Conservation (phyloP, 2,797 vertebrate species). For the Arctocebus calabarensis region DNA sequence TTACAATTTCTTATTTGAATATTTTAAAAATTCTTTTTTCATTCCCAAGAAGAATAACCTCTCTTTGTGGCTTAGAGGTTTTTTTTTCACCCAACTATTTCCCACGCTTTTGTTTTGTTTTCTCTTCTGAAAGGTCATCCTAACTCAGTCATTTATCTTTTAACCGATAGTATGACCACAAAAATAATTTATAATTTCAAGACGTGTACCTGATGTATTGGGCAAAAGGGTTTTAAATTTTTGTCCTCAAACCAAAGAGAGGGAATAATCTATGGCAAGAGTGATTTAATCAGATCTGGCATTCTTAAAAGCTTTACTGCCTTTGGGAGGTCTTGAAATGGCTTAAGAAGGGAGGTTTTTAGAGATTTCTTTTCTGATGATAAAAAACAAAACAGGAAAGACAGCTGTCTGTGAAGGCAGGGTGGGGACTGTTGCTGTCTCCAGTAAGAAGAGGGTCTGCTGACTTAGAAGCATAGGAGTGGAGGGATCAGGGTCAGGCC, state of each 20-base stretch:
- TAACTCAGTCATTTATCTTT: neutral
- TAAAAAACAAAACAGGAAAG: constrained; percentile 1
- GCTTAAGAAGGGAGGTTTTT: constrained; percentile 17
- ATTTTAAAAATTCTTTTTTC: neutral
- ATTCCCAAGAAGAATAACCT: neutral
- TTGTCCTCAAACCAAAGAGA: neutral
- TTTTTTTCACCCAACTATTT: neutral
- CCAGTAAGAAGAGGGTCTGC: neutral
- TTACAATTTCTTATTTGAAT: neutral
- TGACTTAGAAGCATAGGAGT: neutral
- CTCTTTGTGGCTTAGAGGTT: neutral
- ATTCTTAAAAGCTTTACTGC: neutral
- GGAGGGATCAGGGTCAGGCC: too few species aligned
- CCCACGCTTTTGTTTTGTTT: neutral
- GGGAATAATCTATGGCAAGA: neutral
- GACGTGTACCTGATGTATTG: neutral
- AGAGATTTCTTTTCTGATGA: constrained; percentile 3
- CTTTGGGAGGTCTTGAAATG: neutral
- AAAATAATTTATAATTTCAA: constrained; percentile 44
- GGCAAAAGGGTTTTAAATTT: neutral
- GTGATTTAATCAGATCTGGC: neutral
- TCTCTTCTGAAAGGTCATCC: constrained; percentile 24
- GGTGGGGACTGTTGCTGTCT: too few species aligned
- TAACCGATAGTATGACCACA: neutral
- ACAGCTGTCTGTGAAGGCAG: neutral